Evolutionary conservation across 1,140 invertebrate species (phyloP), one percentile per base, ranked within the genome.

Genomic region (Galendromus occidentalis): DNA sequence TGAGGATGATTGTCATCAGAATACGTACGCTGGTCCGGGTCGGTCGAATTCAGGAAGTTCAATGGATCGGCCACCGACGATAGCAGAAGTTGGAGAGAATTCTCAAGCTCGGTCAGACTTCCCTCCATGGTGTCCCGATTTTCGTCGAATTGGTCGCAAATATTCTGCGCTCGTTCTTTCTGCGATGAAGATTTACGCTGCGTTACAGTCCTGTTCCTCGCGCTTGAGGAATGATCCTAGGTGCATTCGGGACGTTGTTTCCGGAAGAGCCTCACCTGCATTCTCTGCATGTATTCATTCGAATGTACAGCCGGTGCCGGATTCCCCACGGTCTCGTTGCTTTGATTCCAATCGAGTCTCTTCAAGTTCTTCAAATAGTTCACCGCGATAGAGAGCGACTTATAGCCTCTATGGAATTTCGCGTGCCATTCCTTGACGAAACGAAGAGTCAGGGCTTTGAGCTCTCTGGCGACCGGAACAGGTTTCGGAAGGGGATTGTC

Each of bases 361-460:
- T 80, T 76, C 66, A 76, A 79, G 22, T 75, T 74, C 68, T 76
- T 76, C 0, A 82, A 71, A 69, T 76, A 82, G 22, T 78, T 76
- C 67, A 77, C 78, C 17, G 74, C 79, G 41, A 80, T 69, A 20
- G 70, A 69, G 4, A 82, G 72, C 71, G 76, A 74, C 68, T 75
- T 79, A 71, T 82, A 82, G 17, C 72, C 74, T 4, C 70, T 65
- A 18, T 77, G 77, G 76, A 74, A 83, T 42, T 76, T 74, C 0
- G 74, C 69, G 66, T 77, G 68, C 82, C 82, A 83, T 33, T 74
- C 69, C 66, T 80, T 74, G 17, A 83, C 72, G 7, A 74, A 73
- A 69, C 74, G 72, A 14, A 80, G 69, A 7, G 77, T 71, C 65
- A 72, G 71, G 25, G 72, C 67, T 70, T 79, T 80, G 51, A 83